phyloP scores from a whole-genome alignment of 2,888 invertebrate genomes.

The Brenthis daphne region DNA sequence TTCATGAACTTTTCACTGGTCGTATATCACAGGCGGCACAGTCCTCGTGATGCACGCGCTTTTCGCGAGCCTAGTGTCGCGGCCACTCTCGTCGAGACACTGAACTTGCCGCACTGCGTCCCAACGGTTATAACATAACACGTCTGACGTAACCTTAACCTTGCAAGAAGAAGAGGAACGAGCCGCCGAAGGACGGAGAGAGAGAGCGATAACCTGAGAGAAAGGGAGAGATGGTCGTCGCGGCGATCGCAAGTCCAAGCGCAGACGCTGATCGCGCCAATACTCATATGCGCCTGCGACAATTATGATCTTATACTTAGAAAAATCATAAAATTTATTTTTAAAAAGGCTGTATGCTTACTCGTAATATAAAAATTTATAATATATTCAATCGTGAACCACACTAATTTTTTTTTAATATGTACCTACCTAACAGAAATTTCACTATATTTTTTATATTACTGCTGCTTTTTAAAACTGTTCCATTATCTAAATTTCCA shows the following conservation, averaged over 20 bases:
- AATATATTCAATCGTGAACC: too few relatives aligned
- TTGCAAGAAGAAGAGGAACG: conserved; percentile 82
- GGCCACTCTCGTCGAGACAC: conserved; percentile 81
- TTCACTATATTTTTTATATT: too few relatives aligned
- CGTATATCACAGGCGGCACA: conserved; percentile 78
- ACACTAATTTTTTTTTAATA: too few relatives aligned
- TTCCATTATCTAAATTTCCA: too few relatives aligned
- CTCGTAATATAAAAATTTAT: too few relatives aligned
- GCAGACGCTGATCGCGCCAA: conserved; percentile 34
- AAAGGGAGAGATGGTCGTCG: conserved; percentile 72
- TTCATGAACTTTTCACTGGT: conserved; percentile 81
- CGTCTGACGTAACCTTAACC: conserved; percentile 83
- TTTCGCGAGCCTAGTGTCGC: conserved; percentile 75
- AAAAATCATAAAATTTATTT: too few relatives aligned
- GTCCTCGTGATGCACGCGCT: conserved; percentile 68
- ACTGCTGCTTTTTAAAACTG: too few relatives aligned
- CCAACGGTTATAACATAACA: conserved; percentile 83
- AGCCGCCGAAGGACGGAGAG: conserved; percentile 80
- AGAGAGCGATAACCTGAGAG: conserved; percentile 77
- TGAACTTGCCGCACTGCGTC: conserved; percentile 80
- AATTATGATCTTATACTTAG: conserved; percentile 12
- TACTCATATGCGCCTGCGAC: conserved; percentile 28
- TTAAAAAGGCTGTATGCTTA: too few relatives aligned
- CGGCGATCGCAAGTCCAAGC: conserved; percentile 40
- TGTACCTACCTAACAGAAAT: too few relatives aligned